Evolutionary conservation across 2,888 invertebrate species (phyloP), one percentile per base, ranked within the genome.

Genomic region (Melanotus villosus): DNA sequence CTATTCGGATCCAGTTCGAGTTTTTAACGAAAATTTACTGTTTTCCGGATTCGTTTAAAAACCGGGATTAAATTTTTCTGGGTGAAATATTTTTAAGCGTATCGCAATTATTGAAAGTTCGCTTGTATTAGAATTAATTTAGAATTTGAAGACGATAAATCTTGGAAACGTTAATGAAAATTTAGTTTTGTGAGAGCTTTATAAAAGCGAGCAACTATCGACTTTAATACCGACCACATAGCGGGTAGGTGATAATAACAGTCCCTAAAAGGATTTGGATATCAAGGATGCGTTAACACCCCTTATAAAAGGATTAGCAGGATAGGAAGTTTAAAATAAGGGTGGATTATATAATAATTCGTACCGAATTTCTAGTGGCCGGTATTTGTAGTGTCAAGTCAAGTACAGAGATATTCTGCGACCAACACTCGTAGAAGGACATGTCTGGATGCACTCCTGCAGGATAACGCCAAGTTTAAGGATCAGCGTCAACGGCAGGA

Each of bases 401-500:
- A 63, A 54, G 19, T 30, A 32, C 60, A 65, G 36, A 65, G 36
- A 65, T 38, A 50, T 54, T 23, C 59, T 54, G 52, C 23, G 52
- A 66, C 57, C 32, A 57, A 47, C 41, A 19, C 36, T 62, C 62
- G 45, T 45, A 26, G 47, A 26, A 68, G 26, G 18, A 52, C 50
- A 56, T 45, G 62, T 58, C 50, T 72, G 63, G 59, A 60, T 69
- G 60, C 67, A 65, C 56, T 66, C 59, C 14, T 50, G 38, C 72
- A 73, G 75, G 75, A 76, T 78, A 73, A 75, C 66, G 69, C 47
- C 68, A 78, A 79, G 80, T 81, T 79, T 78, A 79, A 79, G 78
- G 79, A 80, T 81, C 78, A 80, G 71, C 78, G 79, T 79, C 80
- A 80, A 74, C 19, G 34, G 68, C 68, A 72, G 74, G 75, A 79